phyloP scores from a whole-genome alignment of 2,888 invertebrate species.

The Parasteatoda lunata region DNA sequence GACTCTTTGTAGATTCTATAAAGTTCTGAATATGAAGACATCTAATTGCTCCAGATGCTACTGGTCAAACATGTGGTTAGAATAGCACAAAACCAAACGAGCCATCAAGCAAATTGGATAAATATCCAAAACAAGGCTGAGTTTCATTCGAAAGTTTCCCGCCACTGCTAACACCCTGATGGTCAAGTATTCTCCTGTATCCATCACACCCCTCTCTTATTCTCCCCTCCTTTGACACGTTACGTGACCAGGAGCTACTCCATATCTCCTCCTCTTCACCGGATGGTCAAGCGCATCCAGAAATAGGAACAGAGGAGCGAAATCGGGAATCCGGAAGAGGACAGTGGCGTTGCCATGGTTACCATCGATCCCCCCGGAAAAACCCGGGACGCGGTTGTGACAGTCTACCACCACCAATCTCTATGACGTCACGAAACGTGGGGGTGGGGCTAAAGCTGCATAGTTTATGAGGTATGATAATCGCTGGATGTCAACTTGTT shows the following conservation, averaged over 20 bases:
- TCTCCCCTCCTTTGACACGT: not conserved
- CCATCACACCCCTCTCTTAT: not conserved
- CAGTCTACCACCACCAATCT: conserved; percentile 39
- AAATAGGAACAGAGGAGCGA: conserved; percentile 61
- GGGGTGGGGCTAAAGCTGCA: conserved; percentile 40
- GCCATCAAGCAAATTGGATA: too few species aligned
- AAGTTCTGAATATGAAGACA: too few species aligned
- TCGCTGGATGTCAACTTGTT: conserved; percentile 50
- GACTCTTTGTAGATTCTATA: too few species aligned
- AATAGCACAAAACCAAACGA: too few species aligned
- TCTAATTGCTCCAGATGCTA: too few species aligned
- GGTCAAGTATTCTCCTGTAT: not conserved
- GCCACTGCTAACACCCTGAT: too few species aligned
- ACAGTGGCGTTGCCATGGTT: conserved; percentile 23
- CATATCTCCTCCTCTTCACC: not conserved
- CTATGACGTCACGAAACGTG: conserved; percentile 24
- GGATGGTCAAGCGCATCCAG: conserved; percentile 63
- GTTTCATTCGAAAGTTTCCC: too few species aligned
- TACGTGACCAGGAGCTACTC: conserved; percentile 35
- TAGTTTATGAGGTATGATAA: conserved; percentile 58
- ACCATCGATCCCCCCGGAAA: conserved; percentile 60
- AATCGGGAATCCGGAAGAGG: conserved; percentile 39
- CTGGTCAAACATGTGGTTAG: too few species aligned
- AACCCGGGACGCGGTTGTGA: conserved; percentile 44
- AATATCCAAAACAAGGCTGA: too few species aligned